A percentile compares a stretch with the other conserved stretches of the same genome.
phyloP scores from a whole-genome alignment of 2,113 vertebrate genomes.

The Chionis minor region DNA sequence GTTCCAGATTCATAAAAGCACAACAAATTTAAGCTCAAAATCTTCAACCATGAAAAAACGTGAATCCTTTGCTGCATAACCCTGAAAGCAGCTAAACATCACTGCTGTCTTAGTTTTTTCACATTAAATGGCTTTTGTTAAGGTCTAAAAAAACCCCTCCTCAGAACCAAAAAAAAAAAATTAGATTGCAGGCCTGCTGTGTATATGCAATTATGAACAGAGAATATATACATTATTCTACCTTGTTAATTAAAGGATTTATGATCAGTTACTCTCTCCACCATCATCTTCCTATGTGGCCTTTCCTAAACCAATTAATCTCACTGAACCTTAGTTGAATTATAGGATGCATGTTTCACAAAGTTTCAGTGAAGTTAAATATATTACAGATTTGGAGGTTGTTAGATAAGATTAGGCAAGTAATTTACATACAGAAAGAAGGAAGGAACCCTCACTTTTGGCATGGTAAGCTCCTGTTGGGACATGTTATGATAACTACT shows the following conservation, averaged over 20 bases:
- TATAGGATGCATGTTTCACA: background rate
- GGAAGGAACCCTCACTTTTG: background rate
- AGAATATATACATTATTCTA: slow-evolving; percentile 40
- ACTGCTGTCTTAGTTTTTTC: background rate
- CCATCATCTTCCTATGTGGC: slow-evolving; percentile 29
- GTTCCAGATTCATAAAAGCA: background rate
- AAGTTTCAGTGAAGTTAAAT: slow-evolving; percentile 36
- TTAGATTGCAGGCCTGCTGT: background rate
- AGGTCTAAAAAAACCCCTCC: background rate
- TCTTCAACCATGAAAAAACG: background rate
- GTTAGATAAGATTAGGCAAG: background rate
- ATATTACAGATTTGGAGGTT: background rate
- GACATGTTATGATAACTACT: background rate
- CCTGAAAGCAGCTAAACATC: background rate
- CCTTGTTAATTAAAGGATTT: slow-evolving; percentile 51
- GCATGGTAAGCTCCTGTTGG: background rate
- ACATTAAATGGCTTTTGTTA: background rate
- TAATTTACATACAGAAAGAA: background rate
- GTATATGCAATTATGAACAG: slow-evolving; percentile 11
- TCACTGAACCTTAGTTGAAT: slow-evolving; percentile 31
- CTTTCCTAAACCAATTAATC: slow-evolving; percentile 53
- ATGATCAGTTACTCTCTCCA: background rate
- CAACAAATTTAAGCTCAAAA: background rate
- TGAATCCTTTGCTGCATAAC: background rate
- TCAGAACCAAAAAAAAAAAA: slow-evolving; percentile 7